These are phyloP conservation scores for Pelosia muscerda DNA, from an alignment of 2,888 invertebrate species.

Conservation along the genomic window DNA sequence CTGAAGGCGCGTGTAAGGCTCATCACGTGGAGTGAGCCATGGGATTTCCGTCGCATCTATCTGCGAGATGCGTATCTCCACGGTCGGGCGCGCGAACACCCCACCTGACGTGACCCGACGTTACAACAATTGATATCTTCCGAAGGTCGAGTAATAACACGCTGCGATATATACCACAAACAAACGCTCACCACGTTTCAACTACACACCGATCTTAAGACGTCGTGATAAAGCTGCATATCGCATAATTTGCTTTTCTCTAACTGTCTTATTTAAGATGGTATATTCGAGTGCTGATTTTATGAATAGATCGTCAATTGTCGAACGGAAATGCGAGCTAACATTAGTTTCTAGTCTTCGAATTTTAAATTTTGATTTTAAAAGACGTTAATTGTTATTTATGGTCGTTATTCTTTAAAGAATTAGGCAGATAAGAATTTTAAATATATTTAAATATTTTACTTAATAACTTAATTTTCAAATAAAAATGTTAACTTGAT, in stretches of 20 bases:
- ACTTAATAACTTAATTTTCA: neutral
- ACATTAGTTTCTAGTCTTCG: constrained; percentile 55
- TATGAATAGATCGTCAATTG: constrained; percentile 71
- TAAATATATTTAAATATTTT: constrained; percentile 21
- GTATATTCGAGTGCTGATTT: constrained; percentile 59
- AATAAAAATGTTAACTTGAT: constrained; percentile 5
- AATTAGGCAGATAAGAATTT: constrained; percentile 14
- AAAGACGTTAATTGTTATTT: constrained; percentile 28
- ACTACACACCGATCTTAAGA: constrained; percentile 17
- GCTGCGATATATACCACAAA: constrained; percentile 52
- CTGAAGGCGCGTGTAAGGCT: constrained; percentile 28
- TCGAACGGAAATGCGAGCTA: constrained; percentile 65
- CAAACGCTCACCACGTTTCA: constrained; percentile 17
- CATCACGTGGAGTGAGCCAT: constrained; percentile 39
- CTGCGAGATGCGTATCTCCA: constrained; percentile 72
- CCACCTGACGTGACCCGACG: constrained; percentile 65
- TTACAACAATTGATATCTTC: constrained; percentile 81
- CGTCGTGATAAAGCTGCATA: constrained; percentile 24
- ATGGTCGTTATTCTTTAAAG: constrained; percentile 7
- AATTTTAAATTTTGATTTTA: constrained; percentile 36
- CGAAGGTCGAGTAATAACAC: constrained; percentile 83
- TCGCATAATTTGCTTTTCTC: constrained; percentile 9
- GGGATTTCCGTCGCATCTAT: constrained; percentile 58
- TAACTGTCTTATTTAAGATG: constrained; percentile 15
- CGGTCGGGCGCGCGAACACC: constrained; percentile 64